phyloP scores from a whole-genome alignment of 1,140 invertebrate species.

The Nilaparvata lugens region DNA sequence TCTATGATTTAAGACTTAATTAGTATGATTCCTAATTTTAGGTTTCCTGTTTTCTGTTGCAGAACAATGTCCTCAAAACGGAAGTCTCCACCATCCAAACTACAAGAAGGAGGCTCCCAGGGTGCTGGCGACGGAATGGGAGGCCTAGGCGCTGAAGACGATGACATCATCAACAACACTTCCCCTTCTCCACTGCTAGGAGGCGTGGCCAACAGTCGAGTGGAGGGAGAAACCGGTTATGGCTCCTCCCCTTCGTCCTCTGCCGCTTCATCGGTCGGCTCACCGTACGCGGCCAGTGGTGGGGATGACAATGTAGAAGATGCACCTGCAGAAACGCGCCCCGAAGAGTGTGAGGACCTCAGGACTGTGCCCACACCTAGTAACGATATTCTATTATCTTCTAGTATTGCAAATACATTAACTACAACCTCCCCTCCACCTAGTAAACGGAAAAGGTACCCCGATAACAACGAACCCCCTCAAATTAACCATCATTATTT shows the following conservation, averaged over 20 bases:
- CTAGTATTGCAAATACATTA: too few relatives aligned
- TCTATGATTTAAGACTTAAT: too few relatives aligned
- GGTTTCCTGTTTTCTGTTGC: conserved; percentile 36
- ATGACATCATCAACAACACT: too few relatives aligned
- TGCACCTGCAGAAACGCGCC: conserved; percentile 7
- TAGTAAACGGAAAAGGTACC: conserved; percentile 4
- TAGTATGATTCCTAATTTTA: too few relatives aligned
- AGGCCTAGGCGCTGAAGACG: conserved; percentile 12
- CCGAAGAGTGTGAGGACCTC: neutral
- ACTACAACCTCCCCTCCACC: conserved; percentile 26
- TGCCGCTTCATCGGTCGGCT: conserved; percentile 1
- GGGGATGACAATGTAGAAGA: conserved; percentile 9
- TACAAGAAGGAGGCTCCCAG: conserved; percentile 55
- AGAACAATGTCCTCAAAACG: conserved; percentile 92
- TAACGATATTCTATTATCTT: too few relatives aligned
- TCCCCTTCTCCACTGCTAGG: neutral
- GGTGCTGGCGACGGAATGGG: neutral
- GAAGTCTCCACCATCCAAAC: conserved; percentile 82
- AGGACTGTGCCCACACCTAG: too few relatives aligned
- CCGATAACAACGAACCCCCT: neutral
- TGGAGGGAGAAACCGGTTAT: conserved; percentile 1
- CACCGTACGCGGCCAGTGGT: conserved; percentile 11
- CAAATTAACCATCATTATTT: too few relatives aligned
- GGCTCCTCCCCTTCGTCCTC: neutral
- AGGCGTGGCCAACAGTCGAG: neutral